These are phyloP conservation scores for Ditylenchus dipsaci DNA, from an alignment of 1,140 invertebrate species.

Conservation along the genomic window DNA sequence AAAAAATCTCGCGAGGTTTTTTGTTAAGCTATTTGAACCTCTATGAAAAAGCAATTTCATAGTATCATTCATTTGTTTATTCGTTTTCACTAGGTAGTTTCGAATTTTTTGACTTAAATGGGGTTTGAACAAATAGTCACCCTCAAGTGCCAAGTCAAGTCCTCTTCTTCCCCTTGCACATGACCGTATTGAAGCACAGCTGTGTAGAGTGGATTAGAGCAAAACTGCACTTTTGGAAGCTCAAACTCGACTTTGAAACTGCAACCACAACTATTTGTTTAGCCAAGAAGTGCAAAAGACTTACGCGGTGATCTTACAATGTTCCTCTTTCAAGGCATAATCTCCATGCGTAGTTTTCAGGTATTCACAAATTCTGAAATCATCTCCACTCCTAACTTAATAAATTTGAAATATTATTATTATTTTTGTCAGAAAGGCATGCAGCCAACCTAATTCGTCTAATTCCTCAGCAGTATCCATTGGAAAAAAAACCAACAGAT, in stretches of 20 bases:
- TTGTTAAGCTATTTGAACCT: no score
- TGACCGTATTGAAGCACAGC: slow-evolving; percentile 38
- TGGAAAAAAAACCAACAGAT: slow-evolving; percentile 34
- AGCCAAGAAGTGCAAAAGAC: slow-evolving; percentile 1
- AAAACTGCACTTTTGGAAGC: slow-evolving; percentile 33
- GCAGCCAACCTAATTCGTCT: slow-evolving; percentile 23
- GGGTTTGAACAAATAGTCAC: slow-evolving; percentile 7
- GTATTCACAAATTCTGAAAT: slow-evolving; percentile 38
- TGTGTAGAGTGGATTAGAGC: slow-evolving; percentile 34
- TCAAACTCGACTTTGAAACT: slow-evolving; percentile 35
- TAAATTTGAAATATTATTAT: not conserved
- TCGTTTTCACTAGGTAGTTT: no score
- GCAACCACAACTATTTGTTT: slow-evolving; percentile 2
- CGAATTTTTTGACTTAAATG: no score
- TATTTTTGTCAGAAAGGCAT: not conserved
- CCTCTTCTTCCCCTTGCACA: slow-evolving; percentile 14
- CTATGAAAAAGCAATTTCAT: no score
- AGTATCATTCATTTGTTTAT: no score
- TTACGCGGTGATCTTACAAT: slow-evolving; percentile 29
- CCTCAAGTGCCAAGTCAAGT: slow-evolving; percentile 28
- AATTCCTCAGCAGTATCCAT: slow-evolving; percentile 33
- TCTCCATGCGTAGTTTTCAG: slow-evolving; percentile 10
- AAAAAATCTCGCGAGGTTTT: no score
- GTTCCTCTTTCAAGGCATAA: slow-evolving; percentile 19
- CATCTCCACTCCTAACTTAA: slow-evolving; percentile 27